phyloP scores from a whole-genome alignment of 2,797 vertebrate species.

The Malurus splendens region DNA sequence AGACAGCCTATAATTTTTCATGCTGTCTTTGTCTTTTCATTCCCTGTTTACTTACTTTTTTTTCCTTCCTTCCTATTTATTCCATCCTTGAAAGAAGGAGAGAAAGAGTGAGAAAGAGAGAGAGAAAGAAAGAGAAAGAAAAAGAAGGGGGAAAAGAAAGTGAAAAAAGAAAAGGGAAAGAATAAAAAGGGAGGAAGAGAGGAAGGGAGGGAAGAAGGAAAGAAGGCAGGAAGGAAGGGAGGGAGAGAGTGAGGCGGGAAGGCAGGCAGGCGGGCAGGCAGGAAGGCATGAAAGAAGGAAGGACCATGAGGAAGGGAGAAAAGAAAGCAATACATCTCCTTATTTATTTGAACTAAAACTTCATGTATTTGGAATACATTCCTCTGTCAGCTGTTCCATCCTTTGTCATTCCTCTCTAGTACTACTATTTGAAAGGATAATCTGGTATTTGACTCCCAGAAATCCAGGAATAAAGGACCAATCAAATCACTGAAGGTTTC shows the following conservation, averaged over 20 bases:
- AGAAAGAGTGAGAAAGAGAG: too few relatives aligned
- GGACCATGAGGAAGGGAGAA: not conserved
- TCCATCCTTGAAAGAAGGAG: not conserved
- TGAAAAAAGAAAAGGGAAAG: not conserved
- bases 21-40: not conserved
- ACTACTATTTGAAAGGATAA: not conserved
- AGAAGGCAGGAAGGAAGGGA: accelerated
- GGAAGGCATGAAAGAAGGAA: too few relatives aligned
- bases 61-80: not conserved
- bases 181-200: accelerated
- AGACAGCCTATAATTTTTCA: not conserved
- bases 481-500: not conserved
- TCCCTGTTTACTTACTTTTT: not conserved
- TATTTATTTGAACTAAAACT: not conserved
- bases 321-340: not conserved
- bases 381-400: not conserved
- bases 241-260: too few relatives aligned
- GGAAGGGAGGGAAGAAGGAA: accelerated
- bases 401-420: not conserved
- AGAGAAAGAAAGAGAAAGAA: too few relatives aligned
- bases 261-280: accelerated
- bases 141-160: not conserved
- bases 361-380: not conserved
- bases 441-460: not conserved
- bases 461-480: not conserved